These are phyloP conservation scores for Corvus hawaiiensis DNA, from an alignment of 2,113 vertebrate genomes.

Conservation along the genomic window DNA sequence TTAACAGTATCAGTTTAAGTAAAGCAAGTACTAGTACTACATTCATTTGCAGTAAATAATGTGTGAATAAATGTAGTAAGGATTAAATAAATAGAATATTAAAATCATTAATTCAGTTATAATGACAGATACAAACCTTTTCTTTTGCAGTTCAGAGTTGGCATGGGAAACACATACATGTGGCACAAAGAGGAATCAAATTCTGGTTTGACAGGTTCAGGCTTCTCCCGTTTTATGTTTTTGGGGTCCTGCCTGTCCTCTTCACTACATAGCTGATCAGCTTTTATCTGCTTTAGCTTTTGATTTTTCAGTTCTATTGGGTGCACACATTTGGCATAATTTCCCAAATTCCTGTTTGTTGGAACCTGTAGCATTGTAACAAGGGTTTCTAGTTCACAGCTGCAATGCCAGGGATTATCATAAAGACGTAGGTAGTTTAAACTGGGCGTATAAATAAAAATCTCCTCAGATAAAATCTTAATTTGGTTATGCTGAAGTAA, in stretches of 20 bases:
- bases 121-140: conserved; percentile 80
- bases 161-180: conserved; percentile 85
- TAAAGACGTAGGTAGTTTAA: conserved; percentile 90
- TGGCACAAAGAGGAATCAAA: conserved; percentile 83
- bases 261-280: conserved; percentile 78
- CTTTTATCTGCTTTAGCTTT: conserved; percentile 82
- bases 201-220: conserved; percentile 60
- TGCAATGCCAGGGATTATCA: conserved; percentile 93
- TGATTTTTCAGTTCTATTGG: conserved; percentile 77
- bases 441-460: conserved; percentile 82
- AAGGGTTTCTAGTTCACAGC: conserved; percentile 85
- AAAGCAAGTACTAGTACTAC: fast-evolving
- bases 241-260: conserved; percentile 35
- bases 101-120: not conserved
- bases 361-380: conserved; percentile 89
- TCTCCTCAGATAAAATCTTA: conserved; percentile 80
- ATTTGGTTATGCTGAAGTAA: conserved; percentile 92
- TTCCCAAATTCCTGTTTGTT: conserved; percentile 88
- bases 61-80: not conserved
- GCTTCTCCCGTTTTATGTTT: conserved; percentile 20
- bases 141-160: conserved; percentile 85
- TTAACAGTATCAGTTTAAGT: not conserved
- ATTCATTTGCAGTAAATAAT: not conserved
- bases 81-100: not conserved
- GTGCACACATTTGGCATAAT: conserved; percentile 85